phyloP scores from a whole-genome alignment of 2,113 vertebrate species.

The Ptilonorhynchus violaceus region DNA sequence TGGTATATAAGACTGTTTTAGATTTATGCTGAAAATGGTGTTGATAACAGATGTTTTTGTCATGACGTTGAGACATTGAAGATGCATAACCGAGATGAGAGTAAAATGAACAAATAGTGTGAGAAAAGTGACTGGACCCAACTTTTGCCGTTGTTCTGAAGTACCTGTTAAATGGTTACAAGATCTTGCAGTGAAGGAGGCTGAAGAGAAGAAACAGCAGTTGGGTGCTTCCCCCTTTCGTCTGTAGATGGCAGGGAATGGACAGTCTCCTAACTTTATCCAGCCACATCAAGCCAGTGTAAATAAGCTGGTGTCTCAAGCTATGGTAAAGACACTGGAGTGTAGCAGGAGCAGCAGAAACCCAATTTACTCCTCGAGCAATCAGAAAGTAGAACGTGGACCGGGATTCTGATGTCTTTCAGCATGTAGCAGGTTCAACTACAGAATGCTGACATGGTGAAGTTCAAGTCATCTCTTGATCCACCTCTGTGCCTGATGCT shows the following conservation, averaged over 20 bases:
- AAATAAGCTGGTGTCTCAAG: background rate
- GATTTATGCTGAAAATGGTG: background rate
- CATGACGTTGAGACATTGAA: background rate
- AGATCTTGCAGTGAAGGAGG: background rate
- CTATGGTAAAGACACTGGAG: background rate
- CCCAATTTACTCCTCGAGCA: background rate
- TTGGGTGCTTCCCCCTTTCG: background rate
- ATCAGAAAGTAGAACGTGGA: background rate
- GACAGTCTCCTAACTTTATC: background rate
- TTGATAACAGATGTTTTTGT: background rate
- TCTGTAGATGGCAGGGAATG: background rate
- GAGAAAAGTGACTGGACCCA: background rate
- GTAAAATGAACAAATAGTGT: background rate
- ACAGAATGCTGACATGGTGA: background rate
- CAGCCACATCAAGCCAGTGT: background rate
- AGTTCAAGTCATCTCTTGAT: fast-evolving
- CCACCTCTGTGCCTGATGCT: background rate
- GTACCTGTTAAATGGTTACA: background rate
- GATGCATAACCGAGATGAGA: background rate
- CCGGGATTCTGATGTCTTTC: background rate
- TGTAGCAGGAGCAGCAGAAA: background rate
- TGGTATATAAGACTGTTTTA: background rate
- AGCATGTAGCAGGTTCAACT: background rate
- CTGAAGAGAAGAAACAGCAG: background rate
- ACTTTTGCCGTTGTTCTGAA: background rate